phyloP scores from a whole-genome alignment of 2,797 vertebrate genomes.

The Chlorospingus flavigularis region DNA sequence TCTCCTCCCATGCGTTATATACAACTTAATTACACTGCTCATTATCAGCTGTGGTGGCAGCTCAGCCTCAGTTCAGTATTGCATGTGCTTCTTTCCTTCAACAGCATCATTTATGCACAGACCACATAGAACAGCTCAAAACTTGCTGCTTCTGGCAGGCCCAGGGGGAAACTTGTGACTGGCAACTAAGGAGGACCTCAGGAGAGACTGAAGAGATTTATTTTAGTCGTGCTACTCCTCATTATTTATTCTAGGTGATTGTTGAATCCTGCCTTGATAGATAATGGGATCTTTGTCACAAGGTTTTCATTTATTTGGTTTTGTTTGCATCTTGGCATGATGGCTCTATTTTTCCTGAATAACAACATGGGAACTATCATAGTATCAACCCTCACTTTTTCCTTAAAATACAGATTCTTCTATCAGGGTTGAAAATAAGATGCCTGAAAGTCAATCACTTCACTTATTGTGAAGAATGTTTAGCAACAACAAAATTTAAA shows the following conservation, averaged over 20 bases:
- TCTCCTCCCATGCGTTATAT: not conserved
- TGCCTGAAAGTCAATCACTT: not conserved
- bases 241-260: not conserved
- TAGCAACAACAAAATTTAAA: not conserved
- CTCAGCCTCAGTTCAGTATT: not conserved
- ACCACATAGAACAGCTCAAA: not conserved
- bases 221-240: not conserved
- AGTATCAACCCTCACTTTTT: not conserved
- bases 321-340: not conserved
- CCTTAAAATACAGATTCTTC: not conserved
- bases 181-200: not conserved
- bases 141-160: not conserved
- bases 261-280: not conserved
- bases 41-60: not conserved
- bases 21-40: not conserved
- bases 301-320: not conserved
- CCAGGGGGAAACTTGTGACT: not conserved
- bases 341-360: not conserved
- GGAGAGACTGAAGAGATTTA: not conserved
- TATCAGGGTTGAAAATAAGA: not conserved
- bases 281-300: not conserved
- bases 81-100: not conserved
- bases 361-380: not conserved
- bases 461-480: not conserved
- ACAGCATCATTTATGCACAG: not conserved